Base-by-base conservation (phyloP, 2,888 invertebrate species). In the Mesoligia furuncula region DNA sequence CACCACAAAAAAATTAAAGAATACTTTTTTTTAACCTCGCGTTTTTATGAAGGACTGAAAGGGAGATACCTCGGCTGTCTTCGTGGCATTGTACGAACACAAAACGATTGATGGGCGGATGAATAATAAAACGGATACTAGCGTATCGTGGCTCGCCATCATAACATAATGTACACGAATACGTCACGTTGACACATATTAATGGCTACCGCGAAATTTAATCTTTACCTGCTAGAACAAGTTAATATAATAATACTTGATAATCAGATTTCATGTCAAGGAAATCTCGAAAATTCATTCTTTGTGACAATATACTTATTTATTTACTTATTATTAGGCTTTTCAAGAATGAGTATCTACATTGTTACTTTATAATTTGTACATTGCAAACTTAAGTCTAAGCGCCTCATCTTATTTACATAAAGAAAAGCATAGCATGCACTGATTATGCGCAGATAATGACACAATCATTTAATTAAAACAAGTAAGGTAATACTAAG, bases 81-180 rank as follows among this genome's bases (percentile, higher is more conserved):
- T 80, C 31, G 57, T 66, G 61, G 51, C 67, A 70, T 79, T 82
- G 76, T 80, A 68, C 39, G 27, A 68, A 57, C 67, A 75, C 71
- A 79, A 59, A 78, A 69, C 74, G 75, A 84, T 83, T 83, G 81
- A 82, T 80, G 72, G 79, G 59, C 73, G 69, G 31, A 76, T 88
- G 84, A 87, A 90, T 90, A 90, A 88, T 89, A 89, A 87, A 87
- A 86, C 75, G 77, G 77, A 79, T 87, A 84, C 86, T 70, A 83
- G 77, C 80, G 79, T 87, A 84, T 84, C 72, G 64, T 57, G 67
- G 61, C 77, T 71, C 64, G 67, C 76, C 81, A 77, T 81, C 80
- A 80, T 83, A 85, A 82, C 75, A 77, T 73, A 81, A 75, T 67
- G 73, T 75, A 77, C 68, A 64, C 79, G 66, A 69, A 81, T 82